A percentile compares a stretch with the other conserved stretches of the same genome.
phyloP scores from a whole-genome alignment of 2,797 vertebrate species.

The Apogon talboti region DNA sequence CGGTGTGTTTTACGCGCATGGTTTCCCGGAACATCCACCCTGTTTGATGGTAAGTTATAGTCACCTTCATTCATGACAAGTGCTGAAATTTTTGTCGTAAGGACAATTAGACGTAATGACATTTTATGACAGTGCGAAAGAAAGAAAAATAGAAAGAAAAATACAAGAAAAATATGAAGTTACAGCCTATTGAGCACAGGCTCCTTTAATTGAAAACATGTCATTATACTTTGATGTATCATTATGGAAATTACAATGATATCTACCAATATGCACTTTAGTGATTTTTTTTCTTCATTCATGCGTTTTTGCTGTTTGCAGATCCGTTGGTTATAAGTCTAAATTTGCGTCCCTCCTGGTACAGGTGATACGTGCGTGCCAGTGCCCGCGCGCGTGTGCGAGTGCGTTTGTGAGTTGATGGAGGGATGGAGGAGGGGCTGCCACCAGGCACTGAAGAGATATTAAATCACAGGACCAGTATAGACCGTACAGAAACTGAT shows the following conservation, averaged over 20 bases:
- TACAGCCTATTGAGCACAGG: too few species aligned
- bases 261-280: too few species aligned
- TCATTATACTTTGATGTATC: too few species aligned
- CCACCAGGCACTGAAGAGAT: slow-evolving; percentile 31
- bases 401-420: slow-evolving; percentile 10
- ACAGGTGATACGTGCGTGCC: slow-evolving; percentile 12
- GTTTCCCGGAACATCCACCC: slow-evolving; percentile 14
- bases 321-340: too few species aligned
- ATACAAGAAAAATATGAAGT: too few species aligned
- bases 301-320: too few species aligned
- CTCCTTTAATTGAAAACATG: too few species aligned
- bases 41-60: slow-evolving; percentile 37
- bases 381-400: neutral
- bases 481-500: slow-evolving; percentile 52
- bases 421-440: slow-evolving; percentile 2
- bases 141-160: too few species aligned
- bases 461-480: slow-evolving; percentile 59
- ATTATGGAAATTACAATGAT: too few species aligned
- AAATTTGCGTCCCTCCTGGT: neutral
- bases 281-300: too few species aligned
- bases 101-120: neutral
- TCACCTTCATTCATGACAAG: slow-evolving; percentile 3
- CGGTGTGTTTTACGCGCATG: slow-evolving; percentile 56
- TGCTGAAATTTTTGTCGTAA: neutral
- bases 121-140: neutral